Percentiles rank a stretch among this genome's conserved stretches.
Evolutionary conservation across 2,888 invertebrate genomes (phyloP).

Genomic region (Patella pellucida): DNA sequence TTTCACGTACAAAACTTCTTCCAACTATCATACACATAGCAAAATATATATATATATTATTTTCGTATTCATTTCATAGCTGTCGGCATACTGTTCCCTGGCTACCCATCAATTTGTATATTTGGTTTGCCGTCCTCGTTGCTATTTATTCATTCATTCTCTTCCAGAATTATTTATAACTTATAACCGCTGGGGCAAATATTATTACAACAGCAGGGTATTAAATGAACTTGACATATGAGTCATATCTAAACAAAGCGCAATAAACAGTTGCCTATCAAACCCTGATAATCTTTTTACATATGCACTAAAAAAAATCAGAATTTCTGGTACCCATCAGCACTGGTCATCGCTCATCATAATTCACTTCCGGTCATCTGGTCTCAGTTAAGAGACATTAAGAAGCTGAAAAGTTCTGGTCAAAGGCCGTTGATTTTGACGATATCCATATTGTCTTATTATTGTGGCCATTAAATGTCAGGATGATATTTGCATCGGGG

Average conservation of each 20-base stretch:
- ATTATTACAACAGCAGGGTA: not conserved
- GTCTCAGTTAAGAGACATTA: conserved; percentile 1
- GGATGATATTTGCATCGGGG: conserved; percentile 42
- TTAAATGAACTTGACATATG: not conserved
- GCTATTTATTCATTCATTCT: not conserved
- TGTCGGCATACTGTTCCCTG: no score
- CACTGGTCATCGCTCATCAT: not conserved
- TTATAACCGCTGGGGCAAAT: not conserved
- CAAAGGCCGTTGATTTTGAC: conserved; percentile 15
- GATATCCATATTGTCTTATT: conserved; percentile 26
- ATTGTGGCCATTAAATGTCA: conserved; percentile 43
- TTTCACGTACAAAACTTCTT: no score
- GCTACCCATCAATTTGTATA: no score
- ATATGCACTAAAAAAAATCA: not conserved
- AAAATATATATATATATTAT: no score
- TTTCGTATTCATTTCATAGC: no score
- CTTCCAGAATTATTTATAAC: conserved; percentile 5
- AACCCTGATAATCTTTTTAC: not conserved
- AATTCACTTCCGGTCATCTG: conserved; percentile 14
- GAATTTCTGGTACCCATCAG: not conserved
- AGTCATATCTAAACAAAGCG: not conserved
- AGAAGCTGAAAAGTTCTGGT: conserved; percentile 10
- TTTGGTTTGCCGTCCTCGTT: no score
- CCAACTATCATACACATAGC: no score
- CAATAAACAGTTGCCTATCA: not conserved